phyloP scores from a whole-genome alignment of 2,113 vertebrate species.

The Porphyrio hochstetteri region DNA sequence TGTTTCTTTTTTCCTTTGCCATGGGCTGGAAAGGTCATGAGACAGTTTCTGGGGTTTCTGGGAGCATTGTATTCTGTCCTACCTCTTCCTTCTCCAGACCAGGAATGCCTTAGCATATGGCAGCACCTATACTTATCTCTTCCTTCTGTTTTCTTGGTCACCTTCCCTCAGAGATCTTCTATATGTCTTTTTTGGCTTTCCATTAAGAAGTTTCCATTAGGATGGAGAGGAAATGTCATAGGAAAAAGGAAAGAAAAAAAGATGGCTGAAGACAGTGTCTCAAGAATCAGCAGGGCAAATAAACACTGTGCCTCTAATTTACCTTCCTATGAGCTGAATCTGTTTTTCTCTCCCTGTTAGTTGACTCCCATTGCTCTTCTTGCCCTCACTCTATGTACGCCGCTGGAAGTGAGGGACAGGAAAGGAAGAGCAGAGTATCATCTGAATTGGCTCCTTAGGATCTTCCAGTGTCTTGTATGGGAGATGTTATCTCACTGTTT shows the following conservation, averaged over 20 bases:
- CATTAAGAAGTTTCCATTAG: not conserved
- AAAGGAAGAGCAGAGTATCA: not conserved
- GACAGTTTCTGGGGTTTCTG: not conserved
- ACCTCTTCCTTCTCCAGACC: not conserved
- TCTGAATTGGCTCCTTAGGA: not conserved
- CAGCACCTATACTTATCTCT: not conserved
- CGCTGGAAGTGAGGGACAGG: not conserved
- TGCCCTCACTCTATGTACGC: not conserved
- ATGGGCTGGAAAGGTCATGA: not conserved
- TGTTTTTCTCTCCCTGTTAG: not conserved
- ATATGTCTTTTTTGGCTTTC: not conserved
- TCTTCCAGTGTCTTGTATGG: not conserved
- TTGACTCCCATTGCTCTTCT: not conserved
- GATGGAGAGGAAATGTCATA: not conserved
- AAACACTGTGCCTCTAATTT: not conserved
- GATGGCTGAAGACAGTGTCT: not conserved
- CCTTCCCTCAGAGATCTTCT: not conserved
- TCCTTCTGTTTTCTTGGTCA: not conserved
- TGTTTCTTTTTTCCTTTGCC: not conserved
- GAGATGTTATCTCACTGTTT: not conserved
- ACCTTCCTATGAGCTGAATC: not conserved
- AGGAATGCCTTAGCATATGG: not conserved
- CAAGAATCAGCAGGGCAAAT: not conserved
- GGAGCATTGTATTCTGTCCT: not conserved
- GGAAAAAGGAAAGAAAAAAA: not conserved